Evolutionary conservation across 2,888 invertebrate genomes (phyloP).

Genomic region (Arge pagana): DNA sequence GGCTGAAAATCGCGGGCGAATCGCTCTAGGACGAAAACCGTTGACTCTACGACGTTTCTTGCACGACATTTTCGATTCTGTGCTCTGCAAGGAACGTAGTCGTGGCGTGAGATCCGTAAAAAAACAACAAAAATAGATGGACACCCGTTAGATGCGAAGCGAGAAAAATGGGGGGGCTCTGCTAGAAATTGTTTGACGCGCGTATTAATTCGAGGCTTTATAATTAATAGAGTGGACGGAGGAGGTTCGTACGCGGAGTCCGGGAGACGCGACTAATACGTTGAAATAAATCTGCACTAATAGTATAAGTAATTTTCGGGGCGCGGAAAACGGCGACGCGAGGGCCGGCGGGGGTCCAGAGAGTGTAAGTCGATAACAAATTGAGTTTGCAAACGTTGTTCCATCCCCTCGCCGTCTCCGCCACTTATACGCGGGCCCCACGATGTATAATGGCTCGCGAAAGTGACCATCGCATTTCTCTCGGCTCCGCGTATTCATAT

Average conservation of each 20-base stretch:
- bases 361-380: conserved; percentile 60
- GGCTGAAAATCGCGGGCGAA: too few species aligned
- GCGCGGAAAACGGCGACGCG: too few species aligned
- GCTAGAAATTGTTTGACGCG: background rate
- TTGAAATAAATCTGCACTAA: conserved; percentile 58
- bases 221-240: conserved; percentile 55
- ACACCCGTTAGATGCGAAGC: too few species aligned
- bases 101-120: too few species aligned
- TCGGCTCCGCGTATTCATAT: conserved; percentile 51
- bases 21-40: too few species aligned
- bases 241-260: background rate
- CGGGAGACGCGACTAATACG: conserved; percentile 47
- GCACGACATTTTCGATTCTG: too few species aligned
- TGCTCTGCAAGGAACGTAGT: too few species aligned
- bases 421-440: conserved; percentile 32
- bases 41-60: too few species aligned
- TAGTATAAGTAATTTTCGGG: conserved; percentile 58
- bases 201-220: conserved; percentile 5
- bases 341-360: too few species aligned
- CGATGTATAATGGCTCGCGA: conserved; percentile 55
- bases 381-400: conserved; percentile 56
- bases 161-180: background rate
- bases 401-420: conserved; percentile 34
- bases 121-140: too few species aligned
- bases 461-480: conserved; percentile 53